Conservation (phyloP, 2,797 vertebrate genomes). For the Salmo trutta region DNA sequence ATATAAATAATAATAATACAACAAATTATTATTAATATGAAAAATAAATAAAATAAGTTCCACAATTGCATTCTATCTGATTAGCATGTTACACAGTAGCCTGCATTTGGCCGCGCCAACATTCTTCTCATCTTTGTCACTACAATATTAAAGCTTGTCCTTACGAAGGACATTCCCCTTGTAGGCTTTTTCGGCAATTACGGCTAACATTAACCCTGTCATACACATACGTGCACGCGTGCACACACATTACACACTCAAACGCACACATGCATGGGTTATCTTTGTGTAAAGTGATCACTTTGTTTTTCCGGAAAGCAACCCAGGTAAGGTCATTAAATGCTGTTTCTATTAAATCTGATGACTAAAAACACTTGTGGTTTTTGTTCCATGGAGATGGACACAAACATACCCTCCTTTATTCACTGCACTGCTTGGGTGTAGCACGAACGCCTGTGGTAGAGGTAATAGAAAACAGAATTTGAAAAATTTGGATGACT, state of each 20-base stretch:
- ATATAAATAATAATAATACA: too few species aligned
- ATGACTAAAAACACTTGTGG: background rate
- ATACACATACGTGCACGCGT: background rate
- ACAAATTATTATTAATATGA: too few species aligned
- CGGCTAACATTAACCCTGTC: too few species aligned
- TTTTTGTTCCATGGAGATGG: constrained; percentile 13
- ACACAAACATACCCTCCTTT: constrained; percentile 32
- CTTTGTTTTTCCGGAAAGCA: constrained; percentile 11
- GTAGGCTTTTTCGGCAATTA: too few species aligned
- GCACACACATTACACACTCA: background rate
- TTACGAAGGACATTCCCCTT: too few species aligned
- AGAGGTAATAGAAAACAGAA: background rate
- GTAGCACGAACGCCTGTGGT: background rate
- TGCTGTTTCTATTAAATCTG: constrained; percentile 2
- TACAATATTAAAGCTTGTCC: too few species aligned
- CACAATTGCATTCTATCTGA: too few species aligned
- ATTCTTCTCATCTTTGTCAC: too few species aligned
- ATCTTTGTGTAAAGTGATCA: background rate
- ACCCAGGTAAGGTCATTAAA: background rate
- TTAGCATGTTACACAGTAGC: too few species aligned
- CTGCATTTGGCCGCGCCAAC: too few species aligned
- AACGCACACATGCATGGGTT: background rate
- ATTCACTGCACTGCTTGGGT: constrained; percentile 11
- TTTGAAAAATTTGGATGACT: background rate
- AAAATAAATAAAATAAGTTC: too few species aligned